Percentiles rank a stretch among this genome's conserved stretches.
Conservation (phyloP, 2,113 vertebrate genomes). For the Murina feae region DNA sequence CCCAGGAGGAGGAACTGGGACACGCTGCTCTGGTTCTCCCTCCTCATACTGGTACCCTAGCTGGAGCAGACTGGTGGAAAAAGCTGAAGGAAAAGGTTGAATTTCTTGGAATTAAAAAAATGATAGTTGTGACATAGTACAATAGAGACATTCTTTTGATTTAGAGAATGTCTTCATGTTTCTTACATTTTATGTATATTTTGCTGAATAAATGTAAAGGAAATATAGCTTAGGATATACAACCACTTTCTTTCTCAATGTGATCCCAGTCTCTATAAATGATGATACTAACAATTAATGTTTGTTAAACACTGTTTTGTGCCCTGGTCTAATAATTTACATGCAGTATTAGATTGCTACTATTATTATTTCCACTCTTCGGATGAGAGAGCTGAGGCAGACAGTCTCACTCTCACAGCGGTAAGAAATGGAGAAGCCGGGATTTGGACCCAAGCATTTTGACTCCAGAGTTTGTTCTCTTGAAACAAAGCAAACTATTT, state of each 20-base stretch:
- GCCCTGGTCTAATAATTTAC: neutral
- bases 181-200: neutral
- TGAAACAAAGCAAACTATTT: neutral
- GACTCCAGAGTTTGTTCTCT: neutral
- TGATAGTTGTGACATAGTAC: neutral
- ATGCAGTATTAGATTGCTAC: neutral
- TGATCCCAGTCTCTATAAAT: neutral
- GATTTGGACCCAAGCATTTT: neutral
- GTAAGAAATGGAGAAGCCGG: neutral
- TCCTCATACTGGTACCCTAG: neutral
- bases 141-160: neutral
- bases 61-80: neutral
- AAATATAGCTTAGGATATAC: neutral
- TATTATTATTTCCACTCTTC: neutral
- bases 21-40: neutral
- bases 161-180: neutral
- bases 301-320: neutral
- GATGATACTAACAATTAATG: neutral
- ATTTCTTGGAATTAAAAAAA: neutral
- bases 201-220: neutral
- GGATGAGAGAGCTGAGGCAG: neutral
- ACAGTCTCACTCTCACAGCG: neutral
- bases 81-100: neutral
- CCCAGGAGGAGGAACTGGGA: slow-evolving; percentile 56
- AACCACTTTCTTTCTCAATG: neutral